phyloP scores from a whole-genome alignment of 2,113 vertebrate genomes.

The Caranx ignobilis region DNA sequence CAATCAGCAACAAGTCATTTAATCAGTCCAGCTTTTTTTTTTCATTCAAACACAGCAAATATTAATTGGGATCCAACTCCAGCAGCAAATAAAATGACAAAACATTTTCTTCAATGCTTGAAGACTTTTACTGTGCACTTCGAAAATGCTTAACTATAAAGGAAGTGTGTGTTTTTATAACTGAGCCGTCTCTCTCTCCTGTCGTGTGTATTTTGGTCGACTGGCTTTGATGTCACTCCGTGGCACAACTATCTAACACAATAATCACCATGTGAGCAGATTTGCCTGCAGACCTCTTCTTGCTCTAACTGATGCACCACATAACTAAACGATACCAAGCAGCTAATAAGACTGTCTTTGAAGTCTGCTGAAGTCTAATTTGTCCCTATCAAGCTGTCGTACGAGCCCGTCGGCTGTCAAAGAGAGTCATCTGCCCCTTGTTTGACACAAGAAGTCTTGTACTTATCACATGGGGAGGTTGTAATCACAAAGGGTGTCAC shows the following conservation, averaged over 20 bases:
- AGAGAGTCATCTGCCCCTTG: constrained; percentile 13
- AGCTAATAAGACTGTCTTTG: constrained; percentile 37
- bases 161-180: neutral
- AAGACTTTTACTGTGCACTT: neutral
- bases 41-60: neutral
- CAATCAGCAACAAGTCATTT: neutral
- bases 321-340: constrained; percentile 11
- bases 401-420: neutral
- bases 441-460: constrained; percentile 17
- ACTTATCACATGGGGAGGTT: neutral
- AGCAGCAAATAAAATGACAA: neutral
- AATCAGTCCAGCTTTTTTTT: neutral
- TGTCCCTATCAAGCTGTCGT: constrained; percentile 35
- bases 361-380: constrained; percentile 56
- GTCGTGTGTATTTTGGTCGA: constrained; percentile 16
- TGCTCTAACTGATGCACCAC: constrained; percentile 5
- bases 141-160: neutral
- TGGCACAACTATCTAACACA: constrained; percentile 43
- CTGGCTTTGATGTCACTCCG: constrained; percentile 37
- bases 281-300: constrained; percentile 35
- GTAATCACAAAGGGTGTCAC: neutral
- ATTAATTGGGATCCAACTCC: neutral
- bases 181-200: constrained; percentile 2
- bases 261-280: constrained; percentile 50
- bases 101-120: neutral